phyloP scores from a whole-genome alignment of 2,113 vertebrate genomes.

The Numenius arquata region DNA sequence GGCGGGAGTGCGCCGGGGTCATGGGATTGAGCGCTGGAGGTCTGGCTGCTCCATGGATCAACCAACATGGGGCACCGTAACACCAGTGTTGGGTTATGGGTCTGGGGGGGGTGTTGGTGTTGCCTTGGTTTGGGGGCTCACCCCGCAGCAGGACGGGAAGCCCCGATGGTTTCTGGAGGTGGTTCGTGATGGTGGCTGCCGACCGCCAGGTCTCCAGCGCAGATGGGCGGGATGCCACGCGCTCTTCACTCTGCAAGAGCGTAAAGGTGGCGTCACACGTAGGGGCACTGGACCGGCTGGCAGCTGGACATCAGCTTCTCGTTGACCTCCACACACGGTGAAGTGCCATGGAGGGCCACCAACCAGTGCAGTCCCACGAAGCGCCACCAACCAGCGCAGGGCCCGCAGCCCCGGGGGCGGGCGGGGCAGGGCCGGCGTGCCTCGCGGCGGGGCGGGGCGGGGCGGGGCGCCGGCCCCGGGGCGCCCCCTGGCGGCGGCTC shows the following conservation, averaged over 20 bases:
- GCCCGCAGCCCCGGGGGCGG: neutral
- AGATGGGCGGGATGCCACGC: accelerated
- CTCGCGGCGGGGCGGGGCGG: neutral
- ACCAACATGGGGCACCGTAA: accelerated
- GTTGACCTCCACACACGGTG: accelerated
- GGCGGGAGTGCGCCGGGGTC: accelerated
- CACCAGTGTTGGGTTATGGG: accelerated
- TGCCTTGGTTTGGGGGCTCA: neutral
- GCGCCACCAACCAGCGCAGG: accelerated
- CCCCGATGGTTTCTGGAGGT: neutral
- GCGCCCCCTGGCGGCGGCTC: constrained; percentile 48
- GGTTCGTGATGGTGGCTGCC: neutral
- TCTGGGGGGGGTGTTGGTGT: too few relatives aligned
- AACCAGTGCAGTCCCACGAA: accelerated
- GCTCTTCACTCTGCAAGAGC: neutral
- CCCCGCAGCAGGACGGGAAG: neutral
- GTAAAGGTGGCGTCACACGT: accelerated
- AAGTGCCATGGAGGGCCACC: accelerated
- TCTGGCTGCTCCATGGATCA: accelerated
- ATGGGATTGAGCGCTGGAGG: accelerated
- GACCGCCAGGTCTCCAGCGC: neutral
- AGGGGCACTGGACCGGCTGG: accelerated
- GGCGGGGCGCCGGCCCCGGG: neutral
- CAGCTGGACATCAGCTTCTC: neutral
- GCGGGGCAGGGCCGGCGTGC: neutral